Evolutionary conservation across 2,113 vertebrate genomes (phyloP).

Genomic region (Suncus etruscus): DNA sequence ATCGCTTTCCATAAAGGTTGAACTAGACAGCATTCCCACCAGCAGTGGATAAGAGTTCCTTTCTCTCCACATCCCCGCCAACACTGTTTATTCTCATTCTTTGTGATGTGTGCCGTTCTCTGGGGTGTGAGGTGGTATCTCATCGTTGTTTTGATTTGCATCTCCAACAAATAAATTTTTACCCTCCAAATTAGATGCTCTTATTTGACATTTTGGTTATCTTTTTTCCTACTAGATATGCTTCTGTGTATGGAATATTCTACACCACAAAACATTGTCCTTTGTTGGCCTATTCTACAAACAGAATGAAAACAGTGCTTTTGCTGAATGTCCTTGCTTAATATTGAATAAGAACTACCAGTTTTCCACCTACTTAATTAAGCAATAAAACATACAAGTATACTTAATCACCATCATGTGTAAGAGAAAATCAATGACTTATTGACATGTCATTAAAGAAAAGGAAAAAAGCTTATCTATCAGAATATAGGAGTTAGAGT

Average conservation of each 20-base stretch:
- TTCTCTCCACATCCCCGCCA: too few species aligned
- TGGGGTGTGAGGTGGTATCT: too few species aligned
- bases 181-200: too few species aligned
- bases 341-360: constrained; percentile 37
- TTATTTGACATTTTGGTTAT: too few species aligned
- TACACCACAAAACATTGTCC: background rate
- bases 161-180: too few species aligned
- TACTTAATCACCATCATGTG: background rate
- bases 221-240: background rate
- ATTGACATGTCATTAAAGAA: background rate
- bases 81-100: too few species aligned
- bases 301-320: background rate
- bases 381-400: background rate
- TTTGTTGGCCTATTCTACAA: background rate
- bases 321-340: constrained; percentile 6
- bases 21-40: too few species aligned
- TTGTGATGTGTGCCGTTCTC: too few species aligned
- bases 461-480: background rate
- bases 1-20: too few species aligned
- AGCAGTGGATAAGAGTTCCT: too few species aligned
- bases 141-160: too few species aligned
- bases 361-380: constrained; percentile 41
- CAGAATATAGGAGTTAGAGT: background rate
- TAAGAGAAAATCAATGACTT: constrained; percentile 59
- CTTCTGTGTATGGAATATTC: constrained; percentile 32